Percentiles rank a stretch among this genome's conserved stretches.
Conservation (phyloP, 2,888 invertebrate genomes). For the Hyalella azteca region DNA sequence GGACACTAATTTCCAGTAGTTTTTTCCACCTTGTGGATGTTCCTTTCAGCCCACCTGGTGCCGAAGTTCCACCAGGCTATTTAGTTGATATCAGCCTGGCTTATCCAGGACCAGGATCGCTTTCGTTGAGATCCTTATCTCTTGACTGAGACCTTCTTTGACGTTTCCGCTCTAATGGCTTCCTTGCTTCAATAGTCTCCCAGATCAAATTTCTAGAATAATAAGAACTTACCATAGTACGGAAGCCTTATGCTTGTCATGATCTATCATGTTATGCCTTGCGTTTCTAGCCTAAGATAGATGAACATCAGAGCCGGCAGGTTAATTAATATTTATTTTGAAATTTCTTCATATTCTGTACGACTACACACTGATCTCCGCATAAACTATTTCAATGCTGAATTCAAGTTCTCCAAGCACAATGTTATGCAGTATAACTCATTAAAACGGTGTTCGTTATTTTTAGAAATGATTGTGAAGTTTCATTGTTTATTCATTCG, state of each 20-base stretch:
- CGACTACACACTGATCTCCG: no score
- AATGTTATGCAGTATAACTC: no score
- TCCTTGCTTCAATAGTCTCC: not conserved
- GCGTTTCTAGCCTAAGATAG: not conserved
- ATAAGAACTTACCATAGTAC: not conserved
- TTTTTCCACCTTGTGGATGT: constrained; percentile 24
- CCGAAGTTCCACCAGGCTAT: constrained; percentile 3
- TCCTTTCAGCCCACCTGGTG: constrained; percentile 13
- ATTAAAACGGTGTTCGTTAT: no score
- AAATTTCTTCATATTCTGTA: no score
- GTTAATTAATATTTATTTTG: no score
- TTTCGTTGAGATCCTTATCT: constrained; percentile 8
- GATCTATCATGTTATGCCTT: not conserved
- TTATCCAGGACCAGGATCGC: not conserved
- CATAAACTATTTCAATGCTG: no score
- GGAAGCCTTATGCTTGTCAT: not conserved
- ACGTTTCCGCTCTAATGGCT: constrained; percentile 14
- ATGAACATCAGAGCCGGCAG: no score
- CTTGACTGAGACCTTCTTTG: not conserved
- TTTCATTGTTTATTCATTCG: no score
- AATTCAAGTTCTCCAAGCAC: no score
- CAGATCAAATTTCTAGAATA: not conserved
- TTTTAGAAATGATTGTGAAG: no score
- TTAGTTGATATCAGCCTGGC: constrained; percentile 27
- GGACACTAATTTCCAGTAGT: constrained; percentile 18